Conservation (phyloP, 2,797 vertebrate genomes). For the Ceyx erithaca region DNA sequence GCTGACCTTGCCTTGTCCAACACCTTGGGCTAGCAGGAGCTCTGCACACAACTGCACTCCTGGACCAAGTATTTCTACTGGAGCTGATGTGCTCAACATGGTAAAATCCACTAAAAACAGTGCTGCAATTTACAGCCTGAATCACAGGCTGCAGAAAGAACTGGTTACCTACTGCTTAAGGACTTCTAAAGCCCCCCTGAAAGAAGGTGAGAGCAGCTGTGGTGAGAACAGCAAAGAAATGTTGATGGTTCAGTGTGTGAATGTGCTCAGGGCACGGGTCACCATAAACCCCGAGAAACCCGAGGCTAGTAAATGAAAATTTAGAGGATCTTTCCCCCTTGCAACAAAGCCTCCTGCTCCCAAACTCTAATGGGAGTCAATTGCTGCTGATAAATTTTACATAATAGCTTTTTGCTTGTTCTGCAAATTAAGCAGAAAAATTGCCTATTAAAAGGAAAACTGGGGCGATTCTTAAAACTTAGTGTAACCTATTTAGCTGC, state of each 20-base stretch:
- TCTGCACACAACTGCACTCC: not conserved
- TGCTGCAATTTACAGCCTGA: not conserved
- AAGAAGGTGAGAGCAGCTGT: not conserved
- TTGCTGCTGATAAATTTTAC: conserved; percentile 63
- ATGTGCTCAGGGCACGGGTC: not conserved
- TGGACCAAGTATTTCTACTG: not conserved
- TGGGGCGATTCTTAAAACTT: conserved; percentile 57
- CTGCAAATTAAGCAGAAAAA: conserved; percentile 74
- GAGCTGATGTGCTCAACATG: not conserved
- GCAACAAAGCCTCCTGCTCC: not conserved
- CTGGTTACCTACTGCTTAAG: not conserved
- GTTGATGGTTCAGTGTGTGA: not conserved
- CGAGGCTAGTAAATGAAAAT: not conserved
- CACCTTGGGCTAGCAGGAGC: not conserved
- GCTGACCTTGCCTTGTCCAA: not conserved
- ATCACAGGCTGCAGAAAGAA: not conserved
- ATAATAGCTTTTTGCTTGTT: conserved; percentile 66
- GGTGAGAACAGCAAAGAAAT: not conserved
- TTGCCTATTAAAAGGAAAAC: conserved; percentile 63
- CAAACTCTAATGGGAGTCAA: conserved; percentile 55
- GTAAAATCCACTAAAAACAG: not conserved
- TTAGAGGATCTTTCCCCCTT: not conserved
- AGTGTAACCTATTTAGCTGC: conserved; percentile 53
- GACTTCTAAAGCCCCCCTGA: not conserved
- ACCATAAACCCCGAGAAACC: not conserved